Evolutionary conservation across 2,888 invertebrate species (phyloP), one percentile per base, ranked within the genome.

Genomic region (Trachelus stipa): DNA sequence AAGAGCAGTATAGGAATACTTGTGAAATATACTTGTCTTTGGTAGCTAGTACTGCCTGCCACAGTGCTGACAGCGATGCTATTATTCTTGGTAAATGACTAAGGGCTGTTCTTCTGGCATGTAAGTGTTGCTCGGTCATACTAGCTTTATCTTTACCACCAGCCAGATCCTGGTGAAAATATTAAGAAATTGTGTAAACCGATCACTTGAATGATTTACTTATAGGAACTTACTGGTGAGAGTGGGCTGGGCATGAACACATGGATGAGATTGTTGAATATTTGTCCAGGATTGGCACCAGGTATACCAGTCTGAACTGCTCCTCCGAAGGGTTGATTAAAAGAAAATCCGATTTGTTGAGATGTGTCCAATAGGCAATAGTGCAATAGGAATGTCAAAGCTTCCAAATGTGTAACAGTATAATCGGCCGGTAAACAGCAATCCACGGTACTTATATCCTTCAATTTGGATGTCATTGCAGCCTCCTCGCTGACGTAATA

Each of bases 61-160:
- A 98, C 69, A 97, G 92, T 69, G 95, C 93, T 1, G 96, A 94
- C 69, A 97, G 94, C 83, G 96, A 96, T 4, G 96, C 95, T 83
- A 98, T 95, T 84, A 97, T 96, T 83, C 96, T 93, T 0, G 97
- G 97, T 87, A 97, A 92, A 88, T 96, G 96, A 85, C 95, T 95
- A 35, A 97, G 92, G 75, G 97, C 95, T 34, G 95, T 95, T 87
- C 95, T 94, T 79, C 96, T 93, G 0, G 97, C 96, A 79, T 92
- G 92, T 73, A 93, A 84, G 75, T 94, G 92, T 40, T 93, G 92
- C 77, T 93, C 93, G 77, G 80, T 89, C 71, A 85, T 85, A 4
- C 82, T 86, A 75, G 81, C 86, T 79, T 91, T 92, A 74, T 92
- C 92, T 80, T 92, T 92, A 2, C 82, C 74, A 1, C 81, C 77